These are phyloP conservation scores for Venusia cambrica DNA, from an alignment of 2,888 invertebrate species.

Conservation along the genomic window DNA sequence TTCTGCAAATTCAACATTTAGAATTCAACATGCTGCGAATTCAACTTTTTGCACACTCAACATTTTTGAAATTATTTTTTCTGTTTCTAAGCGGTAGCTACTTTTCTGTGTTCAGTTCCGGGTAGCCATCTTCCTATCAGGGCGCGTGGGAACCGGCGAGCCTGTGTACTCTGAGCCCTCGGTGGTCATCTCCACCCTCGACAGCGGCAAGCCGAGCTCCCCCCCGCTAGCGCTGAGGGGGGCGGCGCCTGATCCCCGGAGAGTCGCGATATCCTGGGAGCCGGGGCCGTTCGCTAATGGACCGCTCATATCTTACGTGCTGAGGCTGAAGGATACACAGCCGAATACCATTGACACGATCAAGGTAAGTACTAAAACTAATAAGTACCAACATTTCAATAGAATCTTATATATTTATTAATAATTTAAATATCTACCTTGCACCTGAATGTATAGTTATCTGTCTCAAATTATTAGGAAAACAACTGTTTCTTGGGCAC, in stretches of 20 bases:
- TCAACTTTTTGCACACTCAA: too few species aligned
- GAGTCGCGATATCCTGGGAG: slow-evolving; percentile 94
- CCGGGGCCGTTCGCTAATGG: slow-evolving; percentile 93
- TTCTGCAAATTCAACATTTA: too few species aligned
- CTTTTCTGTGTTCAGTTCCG: slow-evolving; percentile 86
- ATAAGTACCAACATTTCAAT: too few species aligned
- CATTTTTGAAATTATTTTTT: too few species aligned
- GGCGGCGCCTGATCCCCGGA: slow-evolving; percentile 89
- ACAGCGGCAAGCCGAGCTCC: slow-evolving; percentile 88
- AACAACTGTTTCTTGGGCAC: too few species aligned
- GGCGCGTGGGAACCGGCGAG: slow-evolving; percentile 84
- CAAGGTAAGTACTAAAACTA: slow-evolving; percentile 83
- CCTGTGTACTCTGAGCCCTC: slow-evolving; percentile 88
- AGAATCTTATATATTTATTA: too few species aligned
- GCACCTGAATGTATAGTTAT: too few species aligned
- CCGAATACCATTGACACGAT: slow-evolving; percentile 82
- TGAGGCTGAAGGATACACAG: slow-evolving; percentile 83
- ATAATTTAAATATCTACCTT: too few species aligned
- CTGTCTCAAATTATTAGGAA: too few species aligned
- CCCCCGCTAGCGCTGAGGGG: slow-evolving; percentile 88
- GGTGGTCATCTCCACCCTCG: slow-evolving; percentile 87
- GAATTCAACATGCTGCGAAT: too few species aligned
- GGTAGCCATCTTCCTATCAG: slow-evolving; percentile 89
- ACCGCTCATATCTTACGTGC: slow-evolving; percentile 91
- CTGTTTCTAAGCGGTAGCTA: too few species aligned